Evolutionary conservation across 92 coral and sea anemone genomes (phyloP), one percentile per base, ranked within the genome.

Genomic region (Siderastrea siderea): DNA sequence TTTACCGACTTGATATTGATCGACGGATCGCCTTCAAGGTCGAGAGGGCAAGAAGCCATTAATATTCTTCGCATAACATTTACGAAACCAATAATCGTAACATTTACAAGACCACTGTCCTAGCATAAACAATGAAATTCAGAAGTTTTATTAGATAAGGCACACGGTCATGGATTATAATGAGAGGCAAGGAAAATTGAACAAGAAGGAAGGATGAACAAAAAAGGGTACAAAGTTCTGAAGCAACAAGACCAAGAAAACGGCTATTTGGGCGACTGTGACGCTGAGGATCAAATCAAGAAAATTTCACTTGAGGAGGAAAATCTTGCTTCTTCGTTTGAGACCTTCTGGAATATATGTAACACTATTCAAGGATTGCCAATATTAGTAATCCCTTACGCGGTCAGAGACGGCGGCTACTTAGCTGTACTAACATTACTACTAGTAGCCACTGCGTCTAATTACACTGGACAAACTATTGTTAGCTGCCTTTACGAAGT

Each of bases 321-420:
- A 45, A 75, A 84, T 66, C 78, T 93, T 70, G 89, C 95, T 15
- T 95, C 98, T 45, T 66, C 93, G 2, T 93, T 92, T 71, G 99
- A 95, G 86, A 87, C 99, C 13, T 97, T 97, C 84, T 97, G 99
- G 98, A 97, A 97, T 67, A 97, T 95, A 74, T 87, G 99, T 74
- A 97, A 97, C 77, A 97, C 99, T 11, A 97, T 97, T 85, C 99
- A 97, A 84, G 99, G 99, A n/a, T 77, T 97, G 46, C 99, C 99
- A 16, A 97, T 97, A 43, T 87, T 97, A 38, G 95, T 95, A 6
- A 97, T 97, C 61, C 98, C 99, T 55, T 97, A 91, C 79, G 99
- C 96, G 1, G 80, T 97, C 59, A 86, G 84, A 54, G 82, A 95
- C 57, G 99, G 99, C 0, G 99, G 99, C 12, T 92, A 87, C 77